Base-by-base conservation (phyloP, 30 jellyfish, hydroid and myxozoan genomes). In the Chrysaora quinquecirrha region DNA sequence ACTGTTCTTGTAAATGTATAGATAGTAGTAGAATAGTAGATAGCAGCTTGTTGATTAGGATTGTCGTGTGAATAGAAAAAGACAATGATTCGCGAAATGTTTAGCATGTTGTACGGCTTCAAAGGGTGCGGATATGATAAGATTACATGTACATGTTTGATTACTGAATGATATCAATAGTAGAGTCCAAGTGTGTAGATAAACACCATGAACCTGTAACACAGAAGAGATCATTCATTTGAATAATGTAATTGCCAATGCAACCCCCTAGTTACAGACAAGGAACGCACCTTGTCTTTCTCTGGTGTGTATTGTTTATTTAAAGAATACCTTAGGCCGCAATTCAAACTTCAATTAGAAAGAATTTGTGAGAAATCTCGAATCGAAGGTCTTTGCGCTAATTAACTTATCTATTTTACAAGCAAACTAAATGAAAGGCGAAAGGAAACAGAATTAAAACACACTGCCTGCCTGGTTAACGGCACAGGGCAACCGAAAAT, bases 271-370 rank as follows among this genome's bases (percentile, higher is more conserved):
- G n/a, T n/a, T n/a, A n/a, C n/a, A n/a, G n/a, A n/a, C n/a, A n/a
- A n/a, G n/a, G n/a, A n/a, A n/a, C n/a, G n/a, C n/a, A n/a, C n/a
- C n/a, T n/a, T n/a, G n/a, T n/a, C n/a, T n/a, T n/a, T n/a, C n/a
- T n/a, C n/a, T 30, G 66, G 35, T 70, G 34, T 73, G 56, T 22
- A 73, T 30, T 43, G 69, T 62, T 24, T 19, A 49, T 43, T 34
- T 16, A 63, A 34, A 76, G 52, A 34, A 61, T 64, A 60, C 49
- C 9, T 23, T 23, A 76, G 20, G 60, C 89, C 79, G 64, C 72
- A 35, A 78, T 78, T 78, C 56, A 61, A 10, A 21, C 50, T 66
- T 66, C 89, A 78, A 78, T 78, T 80, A 80, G 70, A 54, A 43
- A 35, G 65, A 34, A 22, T 64, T 80, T 80, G 83, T 80, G 76